Base-by-base conservation (phyloP, 2,888 invertebrate species). In the Glaucopsyche alexis region DNA sequence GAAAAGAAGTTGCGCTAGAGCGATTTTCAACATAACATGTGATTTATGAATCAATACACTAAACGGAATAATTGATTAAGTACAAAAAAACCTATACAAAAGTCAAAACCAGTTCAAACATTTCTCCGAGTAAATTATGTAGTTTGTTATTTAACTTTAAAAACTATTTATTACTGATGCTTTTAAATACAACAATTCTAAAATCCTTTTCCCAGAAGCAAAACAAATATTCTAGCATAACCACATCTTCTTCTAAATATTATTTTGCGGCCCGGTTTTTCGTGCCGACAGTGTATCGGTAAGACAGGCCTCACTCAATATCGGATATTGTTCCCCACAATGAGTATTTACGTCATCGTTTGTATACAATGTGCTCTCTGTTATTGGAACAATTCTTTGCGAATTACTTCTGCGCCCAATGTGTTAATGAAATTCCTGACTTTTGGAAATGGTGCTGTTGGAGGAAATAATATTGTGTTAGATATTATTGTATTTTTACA, bases 271-370 rank as follows among this genome's bases (percentile, higher is more conserved):
- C 29, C 13, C 2, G 40, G 16, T 74, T 71, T 65, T 64, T 11
- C 9, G 16, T 74, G 75, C 77, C 71, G 65, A 75, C 76, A 67
- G 73, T 77, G 76, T 73, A 79, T 70, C 80, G 81, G 84, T 83
- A 83, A 90, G 92, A 91, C 92, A 91, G 90, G 88, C 87, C 90
- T 92, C 92, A 91, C 90, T 92, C 92, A 91, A 91, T 92, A 92
- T 91, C 91, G 89, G 90, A 92, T 90, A 92, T 92, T 92, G 92
- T 91, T 91, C 89, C 88, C 86, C 85, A 88, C 91, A 92, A 92
- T 91, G 89, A 92, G 90, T 91, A 91, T 92, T 92, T 92, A 91
- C 89, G 90, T 89, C 90, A 90, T 90, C 90, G 88, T 90, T 89
- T 86, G 86, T 88, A 87, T 88, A 88, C 89, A 90, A 89, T 89